A percentile compares a stretch with the other conserved stretches of the same genome.
Evolutionary conservation across 2,888 invertebrate species (phyloP).

Genomic region (Andrena bucephala): DNA sequence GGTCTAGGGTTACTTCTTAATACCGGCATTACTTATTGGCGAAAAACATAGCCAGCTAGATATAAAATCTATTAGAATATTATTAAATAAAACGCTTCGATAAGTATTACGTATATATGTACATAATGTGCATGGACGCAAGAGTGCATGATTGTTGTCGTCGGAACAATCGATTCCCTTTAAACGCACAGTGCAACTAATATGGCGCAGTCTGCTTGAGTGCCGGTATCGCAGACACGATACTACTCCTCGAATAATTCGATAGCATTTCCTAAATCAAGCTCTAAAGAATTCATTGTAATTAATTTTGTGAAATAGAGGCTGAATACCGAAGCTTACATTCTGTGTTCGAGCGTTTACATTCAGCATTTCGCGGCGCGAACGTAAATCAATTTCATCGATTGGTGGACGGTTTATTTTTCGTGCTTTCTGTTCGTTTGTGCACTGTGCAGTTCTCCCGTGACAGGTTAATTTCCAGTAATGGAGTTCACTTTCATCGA

Average conservation of each 20-base stretch:
- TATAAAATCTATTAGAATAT: not conserved
- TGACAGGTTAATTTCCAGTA: not conserved
- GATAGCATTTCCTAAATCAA: not conserved
- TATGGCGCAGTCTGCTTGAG: conserved; percentile 30
- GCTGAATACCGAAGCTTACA: not conserved
- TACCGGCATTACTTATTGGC: no score
- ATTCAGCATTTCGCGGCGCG: no score
- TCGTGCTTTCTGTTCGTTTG: conserved; percentile 2
- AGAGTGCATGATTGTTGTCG: not conserved
- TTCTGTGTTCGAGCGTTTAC: not conserved
- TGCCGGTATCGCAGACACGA: not conserved
- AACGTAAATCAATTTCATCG: conserved; percentile 32
- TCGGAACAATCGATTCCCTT: conserved; percentile 10
- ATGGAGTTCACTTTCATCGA: not conserved
- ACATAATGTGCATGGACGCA: not conserved
- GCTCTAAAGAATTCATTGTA: not conserved
- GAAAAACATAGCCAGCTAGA: no score
- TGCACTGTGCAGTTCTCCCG: not conserved
- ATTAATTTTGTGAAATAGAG: not conserved
- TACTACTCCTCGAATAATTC: not conserved
- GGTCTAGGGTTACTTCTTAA: no score
- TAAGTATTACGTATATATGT: not conserved
- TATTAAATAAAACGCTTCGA: not conserved
- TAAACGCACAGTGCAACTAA: conserved; percentile 29
- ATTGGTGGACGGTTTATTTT: conserved; percentile 26